These are phyloP conservation scores for Eurypyga helias DNA, from an alignment of 2,113 vertebrate species.

Conservation along the genomic window DNA sequence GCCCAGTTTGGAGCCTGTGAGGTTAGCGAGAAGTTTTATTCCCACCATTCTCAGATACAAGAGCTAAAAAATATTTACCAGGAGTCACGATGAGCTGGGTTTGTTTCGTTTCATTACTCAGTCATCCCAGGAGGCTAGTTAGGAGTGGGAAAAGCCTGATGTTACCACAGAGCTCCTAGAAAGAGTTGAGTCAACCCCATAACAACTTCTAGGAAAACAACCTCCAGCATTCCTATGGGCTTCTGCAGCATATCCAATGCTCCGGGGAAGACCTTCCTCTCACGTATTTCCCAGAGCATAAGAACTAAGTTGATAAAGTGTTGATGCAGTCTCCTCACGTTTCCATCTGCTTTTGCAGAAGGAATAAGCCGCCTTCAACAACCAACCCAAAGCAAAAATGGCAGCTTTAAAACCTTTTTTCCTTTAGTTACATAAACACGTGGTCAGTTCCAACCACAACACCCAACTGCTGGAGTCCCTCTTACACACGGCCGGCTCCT, in stretches of 20 bases:
- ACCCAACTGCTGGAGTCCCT: background rate
- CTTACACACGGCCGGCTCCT: background rate
- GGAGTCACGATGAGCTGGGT: fast-evolving
- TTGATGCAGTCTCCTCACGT: background rate
- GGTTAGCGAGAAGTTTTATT: background rate
- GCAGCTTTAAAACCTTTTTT: fast-evolving
- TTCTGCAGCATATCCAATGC: background rate
- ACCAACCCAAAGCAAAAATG: background rate
- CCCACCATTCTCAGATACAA: background rate
- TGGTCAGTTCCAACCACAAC: background rate
- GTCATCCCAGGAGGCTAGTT: slow-evolving; percentile 5
- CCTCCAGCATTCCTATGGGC: background rate
- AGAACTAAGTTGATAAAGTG: too few relatives aligned
- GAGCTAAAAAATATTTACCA: background rate
- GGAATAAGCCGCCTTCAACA: background rate
- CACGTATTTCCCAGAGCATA: fast-evolving
- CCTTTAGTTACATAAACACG: background rate
- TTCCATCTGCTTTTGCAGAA: background rate
- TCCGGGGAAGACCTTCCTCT: background rate
- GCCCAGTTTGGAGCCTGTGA: background rate
- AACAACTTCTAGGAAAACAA: slow-evolving; percentile 42
- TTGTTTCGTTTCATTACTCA: slow-evolving; percentile 16
- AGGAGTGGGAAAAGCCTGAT: background rate
- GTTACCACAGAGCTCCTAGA: slow-evolving; percentile 4
- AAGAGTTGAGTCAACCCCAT: background rate